Base-by-base conservation (phyloP, 2,113 vertebrate genomes). In the Philantomba maxwellii region DNA sequence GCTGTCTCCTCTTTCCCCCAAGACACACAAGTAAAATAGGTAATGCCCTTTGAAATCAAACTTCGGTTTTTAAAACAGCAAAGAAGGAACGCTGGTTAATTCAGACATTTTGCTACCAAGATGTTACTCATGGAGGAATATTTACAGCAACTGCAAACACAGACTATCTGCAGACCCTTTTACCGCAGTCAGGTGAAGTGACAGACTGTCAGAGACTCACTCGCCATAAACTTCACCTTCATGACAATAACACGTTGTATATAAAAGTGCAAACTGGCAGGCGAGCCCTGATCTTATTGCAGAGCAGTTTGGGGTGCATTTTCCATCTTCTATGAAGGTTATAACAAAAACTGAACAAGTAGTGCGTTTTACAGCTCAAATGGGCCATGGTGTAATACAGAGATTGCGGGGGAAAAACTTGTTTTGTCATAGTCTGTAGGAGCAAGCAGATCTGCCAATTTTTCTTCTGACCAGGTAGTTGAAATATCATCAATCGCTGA, bases 1-100 rank as follows among this genome's bases (percentile, higher is more conserved):
- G 90, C 73, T 77, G 92, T 96, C 91, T 95, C 96, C 43, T 96
- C 57, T 90, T 49, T 96, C 73, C 60, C 96, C 77, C 16, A 96
- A 97, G 43, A 91, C 43, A 93, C 78, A 86, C 19, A 86, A 92
- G 84, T 87, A 82, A 97, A 95, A 13, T 11, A 94, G 96, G 85
- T 96, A 95, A 95, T 95, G 92, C 49, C n/a, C 93, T 97, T 83
- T 91, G 93, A 90, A 97, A 96, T 64, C 23, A 36, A 94, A 94
- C 95, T 92, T 92, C 14, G 43, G 66, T 80, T 66, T 93, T 93
- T 94, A 92, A 97, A 97, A 49, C 73, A 94, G 86, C 43, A 84
- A 91, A 93, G 96, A 96, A 97, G 36, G 84, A 49, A 80, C 7
- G 16, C 0, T 30, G 19, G 70, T 93, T 96, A 94, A 75, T 97